Evolutionary conservation across 92 coral and sea anemone genomes (phyloP), one percentile per base, ranked within the genome.

Genomic region (Blastomussa wellsi): DNA sequence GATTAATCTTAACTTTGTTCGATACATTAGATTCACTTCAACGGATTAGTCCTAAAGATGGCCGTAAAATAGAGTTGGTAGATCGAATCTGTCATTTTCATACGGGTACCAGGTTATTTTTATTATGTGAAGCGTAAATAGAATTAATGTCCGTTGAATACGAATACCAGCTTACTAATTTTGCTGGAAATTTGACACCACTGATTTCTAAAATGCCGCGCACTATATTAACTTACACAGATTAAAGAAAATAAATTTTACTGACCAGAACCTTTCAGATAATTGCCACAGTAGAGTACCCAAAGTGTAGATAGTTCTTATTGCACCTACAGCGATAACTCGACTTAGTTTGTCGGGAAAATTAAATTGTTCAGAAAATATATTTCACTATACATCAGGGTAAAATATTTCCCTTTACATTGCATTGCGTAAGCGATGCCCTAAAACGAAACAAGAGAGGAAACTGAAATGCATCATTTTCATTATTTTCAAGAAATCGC

Each of bases 91-190:
- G 44, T 35, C 31, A 22, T 70, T n/a, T 32, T 9, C 8, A 7
- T 1, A n/a, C 86, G 5, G 86, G 86, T 82, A 82, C 86, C 86
- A 17, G 78, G 33, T 19, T 1, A 11, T 26, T 16, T 4, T 5
- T 41, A 44, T 17, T 68, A 49, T 38, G 49, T 71, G 69, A 82
- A 82, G 69, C 79, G 71, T 70, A 82, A 72, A 82, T 15, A 41
- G 42, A 37, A 15, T 65, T 60, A 64, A 31, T 4, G 55, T 35
- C 22, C 33, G 5, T 36, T 36, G 69, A 82, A 82, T 82, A 13
- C 71, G 17, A 38, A 52, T 65, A 82, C 86, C 70, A 24, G 86
- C 26, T 82, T 53, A 35, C 55, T 82, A 70, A 82, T 71, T 71
- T 49, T 33, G 48, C 16, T 51, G 71, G 52, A 35, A 70, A 71